Base-by-base conservation (phyloP, 2,888 invertebrate genomes). In the Netelia melanura region DNA sequence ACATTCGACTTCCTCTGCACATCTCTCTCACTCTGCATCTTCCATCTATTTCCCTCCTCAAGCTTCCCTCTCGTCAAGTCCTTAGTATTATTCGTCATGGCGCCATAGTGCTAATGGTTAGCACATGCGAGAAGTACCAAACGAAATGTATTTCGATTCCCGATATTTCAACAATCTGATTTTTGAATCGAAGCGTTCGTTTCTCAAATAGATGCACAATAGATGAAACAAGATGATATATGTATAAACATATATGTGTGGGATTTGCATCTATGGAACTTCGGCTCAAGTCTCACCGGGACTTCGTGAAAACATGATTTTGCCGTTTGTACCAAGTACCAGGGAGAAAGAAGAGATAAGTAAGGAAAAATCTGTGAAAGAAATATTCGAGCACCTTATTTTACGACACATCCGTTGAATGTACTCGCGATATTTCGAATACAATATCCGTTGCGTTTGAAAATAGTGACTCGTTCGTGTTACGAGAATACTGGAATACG, bases 241-340 rank as follows among this genome's bases (percentile, higher is more conserved):
- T 11, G 3, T 48, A 48, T 14, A 11, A 11, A 30, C 43, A 30
- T 48, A 48, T 11, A 48, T 48, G 8, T 48, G 9, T 14, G 17
- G 56, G 43, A 25, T 72, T 67, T 62, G 3, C 10, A 10, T 2
- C 17, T 48, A 11, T 48, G 25, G 38, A 30, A 48, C 30, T 62
- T 5, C 17, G 38, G 38, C 52, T 54, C 17, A 14, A n/a, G 21
- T 56, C 64, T 43, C 43, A 14, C 17, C 21, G 23, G 17, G 54
- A 38, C 56, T 64, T 56, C 56, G 70, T 48, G n/a, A 44, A 70
- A 79, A 79, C 75, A 21, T 64, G 23, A 76, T 83, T 80, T 79
- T 17, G 25, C 43, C 43, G 14, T 52, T 64, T 56, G 25, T 56
- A 25, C 17, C 43, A 44, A 83, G 58, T 43, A 62, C 62, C 74